Base-by-base conservation (phyloP, 1,140 invertebrate species). In the Cepaea nemoralis region DNA sequence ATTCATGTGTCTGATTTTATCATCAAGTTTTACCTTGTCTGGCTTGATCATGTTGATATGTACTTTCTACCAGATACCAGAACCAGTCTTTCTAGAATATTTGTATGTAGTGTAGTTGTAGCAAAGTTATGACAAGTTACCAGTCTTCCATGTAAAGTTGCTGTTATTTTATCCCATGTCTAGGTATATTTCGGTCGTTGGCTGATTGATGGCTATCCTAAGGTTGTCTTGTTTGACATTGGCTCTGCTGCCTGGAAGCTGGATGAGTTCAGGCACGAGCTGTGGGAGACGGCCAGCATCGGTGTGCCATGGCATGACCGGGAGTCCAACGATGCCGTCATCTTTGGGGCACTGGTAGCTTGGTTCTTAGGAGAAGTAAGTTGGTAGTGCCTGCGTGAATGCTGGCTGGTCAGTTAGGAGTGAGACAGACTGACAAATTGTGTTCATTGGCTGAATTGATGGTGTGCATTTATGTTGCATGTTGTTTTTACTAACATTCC, bases 191-290 rank as follows among this genome's bases (percentile, higher is more conserved):
- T 96, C 82, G 98, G 98, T 35, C 95, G 97, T 39, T 99, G 99
- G 99, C 91, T 99, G 33, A 99, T 99, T 12, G 99, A 99, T 91
- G 99, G 99, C 31, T 99, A 98, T 93, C 99, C 99, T 0, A 97
- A 99, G 91, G 95, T 99, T 63, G 95, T 99, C 83, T 92, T 99
- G 0, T 99, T 99, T 92, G 98, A 99, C 90, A 97, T 99, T 90
- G 97, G 97, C 6, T 98, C 97, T 8, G 97, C 95, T 0, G 95
- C 97, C 0, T 98, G 96, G 96, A 98, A 99, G 92, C 91, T 99
- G 86, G 97, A 99, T 91, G 94, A 96, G 87, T 99, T 96, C 92
- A 99, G 99, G 90, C 95, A 96, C 85, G 97, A 99, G 77, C 83
- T 93, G 48, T 92, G 90, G 89, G 87, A 91, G 73, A 82, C 82